A percentile compares a stretch with the other conserved stretches of the same genome.
Conservation (phyloP, 2,113 vertebrate species). For the Spermophilus dauricus region DNA sequence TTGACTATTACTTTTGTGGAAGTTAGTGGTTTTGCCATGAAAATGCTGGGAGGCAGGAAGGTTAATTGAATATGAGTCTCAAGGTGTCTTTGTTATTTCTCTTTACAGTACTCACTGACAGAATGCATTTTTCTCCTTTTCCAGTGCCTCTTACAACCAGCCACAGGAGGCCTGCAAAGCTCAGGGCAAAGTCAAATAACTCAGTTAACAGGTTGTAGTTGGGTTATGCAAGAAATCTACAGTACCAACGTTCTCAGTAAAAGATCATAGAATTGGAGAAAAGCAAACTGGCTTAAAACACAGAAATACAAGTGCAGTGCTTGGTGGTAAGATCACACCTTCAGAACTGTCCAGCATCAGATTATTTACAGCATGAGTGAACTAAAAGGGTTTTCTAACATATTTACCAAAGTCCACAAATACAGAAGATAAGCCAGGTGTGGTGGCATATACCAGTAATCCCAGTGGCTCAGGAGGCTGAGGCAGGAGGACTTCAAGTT, state of each 20-base stretch:
- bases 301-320: not conserved
- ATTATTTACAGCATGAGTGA: not conserved
- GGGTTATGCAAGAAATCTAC: not conserved
- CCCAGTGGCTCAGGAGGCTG: no score
- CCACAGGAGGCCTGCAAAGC: constrained; percentile 23
- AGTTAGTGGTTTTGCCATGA: constrained; percentile 44
- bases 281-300: constrained; percentile 27
- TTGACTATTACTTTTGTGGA: constrained; percentile 7
- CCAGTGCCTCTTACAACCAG: constrained; percentile 34
- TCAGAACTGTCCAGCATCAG: not conserved
- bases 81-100: constrained; percentile 51
- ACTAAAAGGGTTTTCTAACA: not conserved
- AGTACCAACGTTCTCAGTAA: not conserved
- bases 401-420: not conserved
- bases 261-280: constrained; percentile 10
- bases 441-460: no score
- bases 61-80: constrained; percentile 71
- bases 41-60: constrained; percentile 66
- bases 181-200: constrained; percentile 62
- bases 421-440: not conserved
- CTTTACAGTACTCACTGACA: constrained; percentile 32
- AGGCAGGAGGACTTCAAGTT: no score
- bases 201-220: not conserved
- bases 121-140: constrained; percentile 56
- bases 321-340: not conserved